These are phyloP conservation scores for Datnioides undecimradiatus DNA, from an alignment of 2,113 vertebrate genomes.

Conservation along the genomic window DNA sequence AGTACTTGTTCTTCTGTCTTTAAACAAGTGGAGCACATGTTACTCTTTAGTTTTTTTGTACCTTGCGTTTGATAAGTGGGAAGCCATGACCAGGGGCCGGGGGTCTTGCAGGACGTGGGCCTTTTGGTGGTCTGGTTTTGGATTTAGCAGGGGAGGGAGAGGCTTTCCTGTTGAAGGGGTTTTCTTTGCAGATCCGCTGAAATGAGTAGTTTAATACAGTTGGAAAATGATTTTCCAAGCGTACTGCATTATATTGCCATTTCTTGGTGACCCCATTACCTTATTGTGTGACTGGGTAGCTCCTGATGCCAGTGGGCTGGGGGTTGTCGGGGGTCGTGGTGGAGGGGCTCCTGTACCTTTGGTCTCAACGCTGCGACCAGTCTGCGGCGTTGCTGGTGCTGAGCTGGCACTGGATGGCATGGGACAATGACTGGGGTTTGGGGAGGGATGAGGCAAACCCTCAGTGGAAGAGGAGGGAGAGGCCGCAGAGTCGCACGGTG, in stretches of 20 bases:
- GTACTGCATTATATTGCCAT: neutral
- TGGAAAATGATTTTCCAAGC: neutral
- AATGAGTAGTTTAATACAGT: neutral
- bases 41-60: slow-evolving; percentile 53
- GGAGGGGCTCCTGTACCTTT: slow-evolving; percentile 61
- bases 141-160: slow-evolving; percentile 85
- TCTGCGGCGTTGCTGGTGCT: slow-evolving; percentile 84
- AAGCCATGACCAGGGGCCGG: slow-evolving; percentile 97
- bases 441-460: slow-evolving; percentile 49
- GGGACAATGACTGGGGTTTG: slow-evolving; percentile 46
- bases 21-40: slow-evolving; percentile 58
- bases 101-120: slow-evolving; percentile 91
- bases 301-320: slow-evolving; percentile 71
- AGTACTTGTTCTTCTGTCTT: slow-evolving; percentile 87
- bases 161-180: slow-evolving; percentile 95
- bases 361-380: slow-evolving; percentile 71
- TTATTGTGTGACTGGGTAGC: slow-evolving; percentile 66
- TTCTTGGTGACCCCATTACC: slow-evolving; percentile 54
- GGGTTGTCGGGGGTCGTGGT: slow-evolving; percentile 62
- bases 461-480: slow-evolving; percentile 69
- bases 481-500: slow-evolving; percentile 51
- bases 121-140: slow-evolving; percentile 85
- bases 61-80: slow-evolving; percentile 98
- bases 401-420: slow-evolving; percentile 77
- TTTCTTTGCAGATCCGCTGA: slow-evolving; percentile 96